Conservation (phyloP, 2,113 vertebrate species). For the Numenius arquata region DNA sequence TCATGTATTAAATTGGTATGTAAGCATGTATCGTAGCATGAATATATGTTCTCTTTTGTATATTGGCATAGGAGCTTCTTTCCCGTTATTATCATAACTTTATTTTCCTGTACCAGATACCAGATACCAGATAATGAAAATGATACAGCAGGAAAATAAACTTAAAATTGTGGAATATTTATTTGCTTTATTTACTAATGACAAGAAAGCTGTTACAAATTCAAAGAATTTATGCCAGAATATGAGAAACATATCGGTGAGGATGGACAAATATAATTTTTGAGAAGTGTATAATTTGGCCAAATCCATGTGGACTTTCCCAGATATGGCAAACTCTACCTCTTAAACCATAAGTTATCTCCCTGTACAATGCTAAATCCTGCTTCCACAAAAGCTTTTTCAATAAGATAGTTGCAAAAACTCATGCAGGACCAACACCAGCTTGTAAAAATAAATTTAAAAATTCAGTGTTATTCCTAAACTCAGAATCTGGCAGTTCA, state of each 20-base stretch:
- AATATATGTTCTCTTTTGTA: neutral
- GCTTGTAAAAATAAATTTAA: neutral
- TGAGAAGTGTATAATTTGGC: neutral
- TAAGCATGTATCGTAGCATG: neutral
- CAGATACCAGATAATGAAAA: neutral
- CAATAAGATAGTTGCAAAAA: neutral
- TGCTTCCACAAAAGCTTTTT: neutral
- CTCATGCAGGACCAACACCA: neutral
- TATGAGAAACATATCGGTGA: neutral
- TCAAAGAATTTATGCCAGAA: neutral
- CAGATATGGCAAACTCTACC: neutral
- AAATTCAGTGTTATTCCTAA: neutral
- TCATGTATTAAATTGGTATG: neutral
- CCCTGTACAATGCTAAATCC: neutral
- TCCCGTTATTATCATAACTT: neutral
- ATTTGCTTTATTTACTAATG: neutral
- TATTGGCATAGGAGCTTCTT: neutral
- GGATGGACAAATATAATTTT: neutral
- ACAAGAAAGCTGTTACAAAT: neutral
- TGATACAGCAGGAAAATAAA: neutral
- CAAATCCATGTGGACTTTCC: neutral
- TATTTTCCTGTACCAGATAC: neutral
- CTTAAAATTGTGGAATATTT: neutral
- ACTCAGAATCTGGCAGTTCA: neutral
- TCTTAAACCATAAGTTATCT: neutral